These are phyloP conservation scores for Rhysida immarginata DNA, from an alignment of 1,140 invertebrate genomes.

Conservation along the genomic window DNA sequence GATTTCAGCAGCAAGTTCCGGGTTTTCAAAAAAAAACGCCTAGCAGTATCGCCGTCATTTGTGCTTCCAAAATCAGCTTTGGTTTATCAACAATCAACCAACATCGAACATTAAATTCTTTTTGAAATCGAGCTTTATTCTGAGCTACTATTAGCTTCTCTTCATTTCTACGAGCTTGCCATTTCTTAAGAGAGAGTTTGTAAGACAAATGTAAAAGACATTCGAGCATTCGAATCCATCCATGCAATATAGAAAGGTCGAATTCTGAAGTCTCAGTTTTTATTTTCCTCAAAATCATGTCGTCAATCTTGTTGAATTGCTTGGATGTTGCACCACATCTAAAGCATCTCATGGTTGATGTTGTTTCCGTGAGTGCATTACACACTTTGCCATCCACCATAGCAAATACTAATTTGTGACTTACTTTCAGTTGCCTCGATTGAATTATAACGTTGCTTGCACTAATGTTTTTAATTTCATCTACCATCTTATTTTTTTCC, in stretches of 20 bases:
- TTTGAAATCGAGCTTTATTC: not conserved
- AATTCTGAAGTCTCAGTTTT: not conserved
- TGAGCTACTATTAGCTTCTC: not conserved
- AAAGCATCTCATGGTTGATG: not conserved
- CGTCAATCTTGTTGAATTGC: not conserved
- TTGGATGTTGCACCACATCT: slow-evolving; percentile 1
- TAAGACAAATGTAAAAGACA: not conserved
- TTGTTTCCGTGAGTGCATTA: not conserved
- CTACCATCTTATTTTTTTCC: too few species aligned
- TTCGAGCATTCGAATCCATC: not conserved
- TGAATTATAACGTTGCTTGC: not conserved
- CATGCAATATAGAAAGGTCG: slow-evolving; percentile 1
- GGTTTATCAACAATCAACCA: not conserved
- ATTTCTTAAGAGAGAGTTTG: slow-evolving; percentile 1
- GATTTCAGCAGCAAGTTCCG: slow-evolving; percentile 3
- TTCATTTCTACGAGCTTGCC: not conserved
- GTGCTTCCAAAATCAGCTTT: not conserved
- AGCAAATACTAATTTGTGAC: not conserved
- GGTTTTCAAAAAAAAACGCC: slow-evolving; percentile 4
- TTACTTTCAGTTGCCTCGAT: not conserved
- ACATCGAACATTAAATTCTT: not conserved
- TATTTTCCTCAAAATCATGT: not conserved
- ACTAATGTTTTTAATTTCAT: not conserved
- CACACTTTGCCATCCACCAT: slow-evolving; percentile 5
- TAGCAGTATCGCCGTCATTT: not conserved